Conservation (phyloP, 2,888 invertebrate genomes). For the Dascillus cervinus region DNA sequence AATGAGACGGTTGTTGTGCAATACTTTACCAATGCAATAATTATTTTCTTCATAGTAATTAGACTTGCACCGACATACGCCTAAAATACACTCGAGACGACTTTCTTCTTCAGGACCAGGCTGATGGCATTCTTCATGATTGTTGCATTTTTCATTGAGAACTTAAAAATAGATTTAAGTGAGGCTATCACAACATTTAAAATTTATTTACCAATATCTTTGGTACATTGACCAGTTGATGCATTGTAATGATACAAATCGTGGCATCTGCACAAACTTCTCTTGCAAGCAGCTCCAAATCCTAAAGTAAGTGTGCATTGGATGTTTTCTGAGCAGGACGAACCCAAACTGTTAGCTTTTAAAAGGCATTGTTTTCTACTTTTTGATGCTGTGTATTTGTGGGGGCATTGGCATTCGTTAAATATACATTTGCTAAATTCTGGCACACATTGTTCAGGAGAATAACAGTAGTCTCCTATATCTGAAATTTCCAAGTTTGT, state of each 20-base stretch:
- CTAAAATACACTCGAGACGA: slow-evolving; percentile 23
- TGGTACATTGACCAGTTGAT: slow-evolving; percentile 23
- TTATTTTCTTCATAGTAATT: slow-evolving; percentile 21
- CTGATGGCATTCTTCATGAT: slow-evolving; percentile 19
- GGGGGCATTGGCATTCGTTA: slow-evolving; percentile 24
- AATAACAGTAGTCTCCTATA: slow-evolving; percentile 25
- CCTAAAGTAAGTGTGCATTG: slow-evolving; percentile 29
- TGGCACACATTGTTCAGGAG: slow-evolving; percentile 24
- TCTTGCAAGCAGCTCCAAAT: slow-evolving; percentile 21
- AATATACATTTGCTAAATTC: slow-evolving; percentile 22
- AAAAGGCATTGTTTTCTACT: slow-evolving; percentile 24
- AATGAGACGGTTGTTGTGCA: too few species aligned
- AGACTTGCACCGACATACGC: slow-evolving; percentile 24
- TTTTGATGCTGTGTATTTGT: slow-evolving; percentile 21
- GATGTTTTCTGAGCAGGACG: slow-evolving; percentile 24
- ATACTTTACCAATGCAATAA: too few species aligned
- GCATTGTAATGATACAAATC: slow-evolving; percentile 26
- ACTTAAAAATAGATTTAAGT: slow-evolving; percentile 23
- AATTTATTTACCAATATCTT: slow-evolving; percentile 24
- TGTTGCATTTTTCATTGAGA: slow-evolving; percentile 25
- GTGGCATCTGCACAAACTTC: slow-evolving; percentile 27
- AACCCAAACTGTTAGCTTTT: slow-evolving; percentile 19
- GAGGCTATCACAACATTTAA: too few species aligned
- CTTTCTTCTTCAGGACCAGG: slow-evolving; percentile 15
- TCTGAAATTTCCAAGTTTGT: too few species aligned